phyloP scores from a whole-genome alignment of 37 sponge, comb jelly and placozoan genomes.

The Eunapius fragilis region DNA sequence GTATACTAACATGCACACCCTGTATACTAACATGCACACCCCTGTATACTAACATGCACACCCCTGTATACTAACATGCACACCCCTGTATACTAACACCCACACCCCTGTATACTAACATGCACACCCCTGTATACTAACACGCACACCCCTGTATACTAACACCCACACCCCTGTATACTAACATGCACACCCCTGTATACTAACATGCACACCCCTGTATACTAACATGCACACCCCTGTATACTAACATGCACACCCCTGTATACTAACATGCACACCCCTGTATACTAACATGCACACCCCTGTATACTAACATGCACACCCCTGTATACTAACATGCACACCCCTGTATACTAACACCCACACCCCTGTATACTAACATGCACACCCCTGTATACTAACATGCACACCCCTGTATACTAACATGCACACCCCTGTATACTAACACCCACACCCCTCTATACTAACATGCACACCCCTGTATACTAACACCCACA shows the following conservation, averaged over 20 bases:
- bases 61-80: not conserved
- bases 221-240: not conserved
- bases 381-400: not conserved
- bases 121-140: slow-evolving; percentile 47
- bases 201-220: slow-evolving; percentile 3
- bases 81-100: slow-evolving; percentile 1
- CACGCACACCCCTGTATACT: too few species aligned
- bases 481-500: not conserved
- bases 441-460: not conserved
- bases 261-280: not conserved
- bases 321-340: slow-evolving; percentile 49
- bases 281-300: slow-evolving; percentile 2
- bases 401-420: slow-evolving; percentile 17
- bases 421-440: slow-evolving; percentile 21
- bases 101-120: not conserved
- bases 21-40: not conserved
- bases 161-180: not conserved
- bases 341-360: not conserved
- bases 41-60: slow-evolving; percentile 50
- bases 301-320: not conserved
- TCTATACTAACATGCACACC: slow-evolving; percentile 5
- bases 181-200: not conserved
- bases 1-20: slow-evolving; percentile 8
- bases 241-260: slow-evolving; percentile 45
- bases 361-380: not conserved